Evolutionary conservation across 1,140 invertebrate genomes (phyloP).

Genomic region (Ooceraea biroi): DNA sequence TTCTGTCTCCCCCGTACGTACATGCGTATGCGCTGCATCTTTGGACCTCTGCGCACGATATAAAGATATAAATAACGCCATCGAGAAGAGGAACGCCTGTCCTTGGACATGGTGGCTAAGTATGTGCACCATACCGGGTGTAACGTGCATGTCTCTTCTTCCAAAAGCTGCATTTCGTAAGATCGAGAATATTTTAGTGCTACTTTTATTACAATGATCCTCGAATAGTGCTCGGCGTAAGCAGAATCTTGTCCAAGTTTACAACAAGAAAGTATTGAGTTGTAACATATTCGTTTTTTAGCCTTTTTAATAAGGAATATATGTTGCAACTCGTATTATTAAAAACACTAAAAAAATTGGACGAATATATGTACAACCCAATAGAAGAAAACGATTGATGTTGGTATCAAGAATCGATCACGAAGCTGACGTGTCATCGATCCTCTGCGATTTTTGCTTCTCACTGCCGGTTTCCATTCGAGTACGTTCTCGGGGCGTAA

Average conservation of each 20-base stretch:
- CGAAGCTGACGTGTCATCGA: neutral
- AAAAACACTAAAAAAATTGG: no score
- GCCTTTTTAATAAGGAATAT: no score
- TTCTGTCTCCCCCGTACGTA: no score
- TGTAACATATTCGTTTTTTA: no score
- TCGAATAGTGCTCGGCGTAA: no score
- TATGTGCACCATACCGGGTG: conserved; percentile 11
- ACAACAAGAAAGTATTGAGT: no score
- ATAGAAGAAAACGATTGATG: no score
- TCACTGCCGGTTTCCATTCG: neutral
- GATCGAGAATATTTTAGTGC: no score
- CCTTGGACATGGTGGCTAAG: conserved; percentile 53
- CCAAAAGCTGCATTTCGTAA: neutral
- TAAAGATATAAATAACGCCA: conserved; percentile 68
- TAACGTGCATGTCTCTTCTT: neutral
- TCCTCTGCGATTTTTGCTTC: neutral
- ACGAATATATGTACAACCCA: no score
- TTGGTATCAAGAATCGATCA: neutral
- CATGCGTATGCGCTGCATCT: conserved; percentile 9
- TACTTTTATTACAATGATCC: no score
- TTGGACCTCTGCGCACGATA: conserved; percentile 43
- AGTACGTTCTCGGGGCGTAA: neutral
- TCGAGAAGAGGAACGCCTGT: conserved; percentile 61
- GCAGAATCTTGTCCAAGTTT: no score
- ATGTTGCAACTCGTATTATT: no score